Conservation (phyloP, 2,797 vertebrate genomes). For the Gambelia wislizenii region DNA sequence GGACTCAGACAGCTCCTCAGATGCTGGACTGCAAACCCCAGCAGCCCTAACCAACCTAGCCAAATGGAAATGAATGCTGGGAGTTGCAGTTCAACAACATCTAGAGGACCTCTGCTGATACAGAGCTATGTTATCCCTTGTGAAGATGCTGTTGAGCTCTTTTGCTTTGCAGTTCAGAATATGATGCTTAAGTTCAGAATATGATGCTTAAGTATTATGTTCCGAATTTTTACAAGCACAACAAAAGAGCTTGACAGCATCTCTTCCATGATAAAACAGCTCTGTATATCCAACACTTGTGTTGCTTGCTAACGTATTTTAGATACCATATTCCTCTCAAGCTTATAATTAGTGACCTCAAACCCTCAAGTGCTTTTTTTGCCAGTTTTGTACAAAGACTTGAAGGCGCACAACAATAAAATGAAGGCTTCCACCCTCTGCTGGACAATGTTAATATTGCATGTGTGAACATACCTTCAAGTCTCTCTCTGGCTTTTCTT, state of each 20-base stretch:
- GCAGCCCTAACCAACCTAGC: no score
- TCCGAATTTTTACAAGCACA: background rate
- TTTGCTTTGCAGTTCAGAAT: no score
- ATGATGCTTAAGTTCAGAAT: no score
- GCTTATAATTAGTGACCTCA: background rate
- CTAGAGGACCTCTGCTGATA: no score
- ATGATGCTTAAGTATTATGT: background rate
- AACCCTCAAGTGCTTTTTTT: background rate
- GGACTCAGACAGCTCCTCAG: no score
- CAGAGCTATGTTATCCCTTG: no score
- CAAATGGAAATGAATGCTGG: no score
- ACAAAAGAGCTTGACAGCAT: background rate
- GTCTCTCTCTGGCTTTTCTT: no score
- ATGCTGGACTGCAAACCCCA: no score
- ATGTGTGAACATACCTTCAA: background rate
- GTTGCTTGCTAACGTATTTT: background rate
- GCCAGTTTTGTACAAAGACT: background rate
- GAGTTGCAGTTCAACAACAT: no score
- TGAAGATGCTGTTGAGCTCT: no score
- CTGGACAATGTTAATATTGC: background rate
- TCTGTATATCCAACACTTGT: background rate
- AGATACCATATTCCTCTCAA: background rate
- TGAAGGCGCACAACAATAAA: no score
- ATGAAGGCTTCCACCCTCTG: background rate
- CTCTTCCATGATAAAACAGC: background rate